Evolutionary conservation across 2,888 invertebrate species (phyloP).

Genomic region (Dynastes grantii): DNA sequence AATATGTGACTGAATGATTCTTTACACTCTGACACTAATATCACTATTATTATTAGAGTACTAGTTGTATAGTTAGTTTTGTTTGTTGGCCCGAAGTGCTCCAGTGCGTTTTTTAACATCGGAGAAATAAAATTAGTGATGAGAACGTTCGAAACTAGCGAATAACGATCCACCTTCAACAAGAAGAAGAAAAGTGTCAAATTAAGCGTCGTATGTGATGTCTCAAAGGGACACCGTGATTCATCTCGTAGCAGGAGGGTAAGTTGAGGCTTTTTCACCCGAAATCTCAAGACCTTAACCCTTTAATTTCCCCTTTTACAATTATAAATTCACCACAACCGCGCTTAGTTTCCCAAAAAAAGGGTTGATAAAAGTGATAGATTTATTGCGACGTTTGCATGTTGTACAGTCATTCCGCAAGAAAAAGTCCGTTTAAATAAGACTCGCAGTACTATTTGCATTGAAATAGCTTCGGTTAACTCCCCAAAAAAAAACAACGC

Average conservation of each 20-base stretch:
- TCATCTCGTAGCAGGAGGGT: slow-evolving; percentile 97
- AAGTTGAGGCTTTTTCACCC: slow-evolving; percentile 70
- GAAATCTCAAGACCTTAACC: slow-evolving; percentile 43
- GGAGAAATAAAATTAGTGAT: slow-evolving; percentile 39
- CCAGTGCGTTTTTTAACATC: slow-evolving; percentile 22
- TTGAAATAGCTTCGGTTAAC: background rate
- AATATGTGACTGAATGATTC: slow-evolving; percentile 51
- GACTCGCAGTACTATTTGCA: too few species aligned
- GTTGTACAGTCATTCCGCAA: too few species aligned
- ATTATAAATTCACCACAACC: slow-evolving; percentile 46
- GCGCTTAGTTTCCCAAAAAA: slow-evolving; percentile 35
- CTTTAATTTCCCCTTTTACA: slow-evolving; percentile 23
- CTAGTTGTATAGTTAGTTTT: slow-evolving; percentile 1
- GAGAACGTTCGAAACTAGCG: slow-evolving; percentile 44
- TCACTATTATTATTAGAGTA: slow-evolving; percentile 22
- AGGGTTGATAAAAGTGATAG: background rate
- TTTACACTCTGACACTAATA: slow-evolving; percentile 42
- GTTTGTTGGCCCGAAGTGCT: slow-evolving; percentile 33
- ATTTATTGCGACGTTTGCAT: slow-evolving; percentile 13
- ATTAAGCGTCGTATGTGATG: slow-evolving; percentile 69
- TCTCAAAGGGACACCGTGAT: slow-evolving; percentile 91
- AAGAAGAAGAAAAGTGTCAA: slow-evolving; percentile 28
- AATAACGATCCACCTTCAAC: slow-evolving; percentile 17
- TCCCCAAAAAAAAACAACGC: background rate
- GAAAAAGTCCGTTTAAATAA: too few species aligned